phyloP scores from a whole-genome alignment of 1,140 invertebrate genomes.

The Phortica variegata region DNA sequence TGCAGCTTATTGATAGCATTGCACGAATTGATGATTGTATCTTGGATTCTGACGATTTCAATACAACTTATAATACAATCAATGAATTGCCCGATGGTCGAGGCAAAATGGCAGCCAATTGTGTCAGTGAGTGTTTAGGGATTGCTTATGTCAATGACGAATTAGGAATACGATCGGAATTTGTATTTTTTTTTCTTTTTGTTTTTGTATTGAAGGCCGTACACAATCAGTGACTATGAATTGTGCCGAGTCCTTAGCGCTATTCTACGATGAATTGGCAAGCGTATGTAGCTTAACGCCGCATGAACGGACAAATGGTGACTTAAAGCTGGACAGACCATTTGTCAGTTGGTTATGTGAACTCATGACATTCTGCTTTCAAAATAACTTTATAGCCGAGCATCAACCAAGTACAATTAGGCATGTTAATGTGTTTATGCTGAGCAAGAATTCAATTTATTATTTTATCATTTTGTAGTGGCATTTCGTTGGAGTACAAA shows the following conservation, averaged over 20 bases:
- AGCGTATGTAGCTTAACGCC: slow-evolving; percentile 58
- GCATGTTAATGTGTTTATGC: slow-evolving; percentile 20
- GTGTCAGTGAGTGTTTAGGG: slow-evolving; percentile 30
- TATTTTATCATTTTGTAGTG: slow-evolving; percentile 31
- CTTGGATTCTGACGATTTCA: slow-evolving; percentile 18
- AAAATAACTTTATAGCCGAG: slow-evolving; percentile 63
- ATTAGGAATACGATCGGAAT: no score
- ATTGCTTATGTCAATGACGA: no score
- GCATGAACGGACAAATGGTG: slow-evolving; percentile 36
- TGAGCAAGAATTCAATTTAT: neutral
- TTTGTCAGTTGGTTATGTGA: slow-evolving; percentile 66
- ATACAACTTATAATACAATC: slow-evolving; percentile 33
- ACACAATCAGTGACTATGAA: slow-evolving; percentile 39
- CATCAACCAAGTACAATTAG: slow-evolving; percentile 17
- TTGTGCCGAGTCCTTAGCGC: slow-evolving; percentile 61
- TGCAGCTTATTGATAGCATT: slow-evolving; percentile 58
- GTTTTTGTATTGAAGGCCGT: slow-evolving; percentile 33
- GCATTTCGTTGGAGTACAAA: slow-evolving; percentile 59
- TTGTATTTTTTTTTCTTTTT: neutral
- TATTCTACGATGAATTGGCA: slow-evolving; percentile 75
- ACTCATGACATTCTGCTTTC: slow-evolving; percentile 63
- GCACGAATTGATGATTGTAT: slow-evolving; percentile 20
- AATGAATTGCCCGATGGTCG: slow-evolving; percentile 43
- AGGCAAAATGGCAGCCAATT: slow-evolving; percentile 52
- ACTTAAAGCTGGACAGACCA: slow-evolving; percentile 60